These are phyloP conservation scores for Tetraneura akinire DNA, from an alignment of 1,140 invertebrate species.

Conservation along the genomic window DNA sequence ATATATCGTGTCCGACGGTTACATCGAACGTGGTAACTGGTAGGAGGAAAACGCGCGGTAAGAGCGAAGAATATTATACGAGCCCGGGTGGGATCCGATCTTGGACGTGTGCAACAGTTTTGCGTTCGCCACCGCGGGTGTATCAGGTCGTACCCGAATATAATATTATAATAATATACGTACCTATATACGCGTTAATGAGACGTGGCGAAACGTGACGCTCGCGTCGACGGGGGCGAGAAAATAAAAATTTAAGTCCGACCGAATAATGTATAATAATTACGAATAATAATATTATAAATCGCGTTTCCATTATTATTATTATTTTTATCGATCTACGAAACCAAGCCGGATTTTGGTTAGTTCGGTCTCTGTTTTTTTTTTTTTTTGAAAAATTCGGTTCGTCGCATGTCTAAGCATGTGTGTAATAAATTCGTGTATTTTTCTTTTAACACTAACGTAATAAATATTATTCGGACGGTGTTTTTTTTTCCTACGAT, in stretches of 20 bases:
- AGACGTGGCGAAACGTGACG: slow-evolving; percentile 42
- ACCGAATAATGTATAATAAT: no score
- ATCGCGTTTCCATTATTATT: not conserved
- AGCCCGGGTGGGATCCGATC: slow-evolving; percentile 42
- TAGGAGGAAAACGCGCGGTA: slow-evolving; percentile 39
- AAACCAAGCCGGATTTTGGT: no score
- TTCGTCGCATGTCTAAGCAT: no score
- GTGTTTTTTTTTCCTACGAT: not conserved
- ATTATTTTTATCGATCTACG: not conserved
- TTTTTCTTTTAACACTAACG: no score
- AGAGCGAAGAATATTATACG: not conserved
- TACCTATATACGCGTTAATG: slow-evolving; percentile 43
- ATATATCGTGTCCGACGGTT: no score
- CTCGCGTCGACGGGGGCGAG: not conserved
- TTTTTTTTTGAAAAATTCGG: no score
- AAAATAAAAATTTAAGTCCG: not conserved
- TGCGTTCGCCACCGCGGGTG: slow-evolving; percentile 42
- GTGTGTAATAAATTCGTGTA: no score
- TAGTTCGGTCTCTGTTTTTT: no score
- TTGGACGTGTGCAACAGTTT: slow-evolving; percentile 48
- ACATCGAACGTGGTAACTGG: no score
- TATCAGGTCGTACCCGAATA: slow-evolving; percentile 39
- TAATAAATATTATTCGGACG: no score
- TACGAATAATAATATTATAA: no score
- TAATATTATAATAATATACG: no score